A percentile compares a stretch with the other conserved stretches of the same genome.
Conservation (phyloP, 2,797 vertebrate genomes). For the Xyrichtys novacula region DNA sequence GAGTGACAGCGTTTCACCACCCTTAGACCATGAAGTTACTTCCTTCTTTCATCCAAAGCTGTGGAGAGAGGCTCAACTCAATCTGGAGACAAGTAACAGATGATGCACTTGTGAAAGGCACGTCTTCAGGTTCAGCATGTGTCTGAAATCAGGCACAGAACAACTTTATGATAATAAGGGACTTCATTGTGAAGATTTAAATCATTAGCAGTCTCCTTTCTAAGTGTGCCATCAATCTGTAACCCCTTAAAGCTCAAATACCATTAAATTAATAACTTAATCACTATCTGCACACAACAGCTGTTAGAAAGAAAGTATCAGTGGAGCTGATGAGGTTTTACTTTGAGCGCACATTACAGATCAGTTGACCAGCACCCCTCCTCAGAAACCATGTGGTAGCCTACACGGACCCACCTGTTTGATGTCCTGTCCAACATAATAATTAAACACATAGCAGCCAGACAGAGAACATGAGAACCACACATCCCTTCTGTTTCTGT, state of each 20-base stretch:
- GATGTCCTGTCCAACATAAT: constrained; percentile 55
- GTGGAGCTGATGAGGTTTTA: constrained; percentile 25
- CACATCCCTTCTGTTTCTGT: constrained; percentile 17
- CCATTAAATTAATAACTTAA: background rate
- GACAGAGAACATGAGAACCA: constrained; percentile 40
- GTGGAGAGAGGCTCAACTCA: too few species aligned
- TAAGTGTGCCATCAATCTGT: background rate
- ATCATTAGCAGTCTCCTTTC: background rate
- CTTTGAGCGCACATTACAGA: constrained; percentile 23
- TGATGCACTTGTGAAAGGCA: too few species aligned
- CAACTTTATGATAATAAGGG: too few species aligned
- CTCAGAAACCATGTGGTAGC: constrained; percentile 15
- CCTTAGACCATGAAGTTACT: too few species aligned
- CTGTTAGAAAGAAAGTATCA: background rate
- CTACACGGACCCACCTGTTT: constrained; percentile 61
- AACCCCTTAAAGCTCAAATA: constrained; percentile 1
- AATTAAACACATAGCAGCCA: constrained; percentile 60
- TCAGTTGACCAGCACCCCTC: constrained; percentile 31
- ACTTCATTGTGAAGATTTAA: constrained; percentile 1
- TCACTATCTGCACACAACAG: background rate
- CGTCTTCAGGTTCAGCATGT: too few species aligned
- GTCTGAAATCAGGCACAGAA: too few species aligned
- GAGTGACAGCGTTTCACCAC: too few species aligned
- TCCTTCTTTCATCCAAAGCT: too few species aligned
- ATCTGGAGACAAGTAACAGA: too few species aligned